Evolutionary conservation across 2,888 invertebrate genomes (phyloP).

Genomic region (Volucella bombylans): DNA sequence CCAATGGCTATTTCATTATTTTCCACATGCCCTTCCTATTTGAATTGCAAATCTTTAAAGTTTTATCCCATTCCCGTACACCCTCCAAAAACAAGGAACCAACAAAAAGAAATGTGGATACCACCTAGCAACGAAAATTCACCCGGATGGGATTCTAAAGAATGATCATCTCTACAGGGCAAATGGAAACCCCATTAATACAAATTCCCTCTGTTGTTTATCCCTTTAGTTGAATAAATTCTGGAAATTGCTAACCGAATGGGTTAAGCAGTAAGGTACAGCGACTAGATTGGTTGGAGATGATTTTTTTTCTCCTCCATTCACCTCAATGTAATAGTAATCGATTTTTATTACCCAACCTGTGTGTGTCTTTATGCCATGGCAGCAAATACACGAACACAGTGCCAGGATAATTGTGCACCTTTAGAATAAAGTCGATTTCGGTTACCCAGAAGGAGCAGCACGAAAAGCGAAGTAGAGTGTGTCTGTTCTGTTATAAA

Average conservation of each 20-base stretch:
- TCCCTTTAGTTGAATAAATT: conserved; percentile 52
- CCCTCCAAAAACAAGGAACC: neutral
- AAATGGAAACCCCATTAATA: conserved; percentile 59
- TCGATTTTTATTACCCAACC: conserved; percentile 69
- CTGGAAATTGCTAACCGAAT: conserved; percentile 40
- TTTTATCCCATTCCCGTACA: neutral
- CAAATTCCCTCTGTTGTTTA: conserved; percentile 52
- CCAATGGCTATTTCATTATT: conserved; percentile 59
- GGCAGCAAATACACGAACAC: conserved; percentile 27
- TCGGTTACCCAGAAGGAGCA: neutral
- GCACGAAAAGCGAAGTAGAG: neutral
- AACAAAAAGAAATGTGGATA: neutral
- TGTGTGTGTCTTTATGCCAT: conserved; percentile 18
- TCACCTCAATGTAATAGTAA: conserved; percentile 66
- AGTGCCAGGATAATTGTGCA: conserved; percentile 57
- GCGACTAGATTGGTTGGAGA: conserved; percentile 32
- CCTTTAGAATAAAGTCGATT: conserved; percentile 51
- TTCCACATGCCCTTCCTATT: conserved; percentile 34
- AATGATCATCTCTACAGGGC: conserved; percentile 36
- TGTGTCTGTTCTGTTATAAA: conserved; percentile 28
- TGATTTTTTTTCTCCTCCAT: conserved; percentile 56
- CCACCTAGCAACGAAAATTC: neutral
- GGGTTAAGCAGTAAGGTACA: conserved; percentile 13
- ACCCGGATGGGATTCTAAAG: conserved; percentile 6
- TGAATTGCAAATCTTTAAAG: conserved; percentile 62